These are phyloP conservation scores for Malurus elegans DNA, from an alignment of 2,113 vertebrate species.

Conservation along the genomic window DNA sequence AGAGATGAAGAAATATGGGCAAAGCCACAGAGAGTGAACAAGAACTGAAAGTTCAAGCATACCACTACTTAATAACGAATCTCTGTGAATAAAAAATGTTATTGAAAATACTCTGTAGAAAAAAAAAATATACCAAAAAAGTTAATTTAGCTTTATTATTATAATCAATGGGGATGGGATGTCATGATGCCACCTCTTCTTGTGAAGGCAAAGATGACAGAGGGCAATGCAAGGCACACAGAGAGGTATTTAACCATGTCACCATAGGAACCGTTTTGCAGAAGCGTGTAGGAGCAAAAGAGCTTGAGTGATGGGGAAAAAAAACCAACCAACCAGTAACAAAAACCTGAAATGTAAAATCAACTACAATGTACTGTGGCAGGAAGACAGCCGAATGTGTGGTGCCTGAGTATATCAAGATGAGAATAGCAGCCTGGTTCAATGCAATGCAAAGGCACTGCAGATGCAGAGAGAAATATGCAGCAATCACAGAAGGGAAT, in stretches of 20 bases:
- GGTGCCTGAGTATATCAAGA: not conserved
- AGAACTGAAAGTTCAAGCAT: not conserved
- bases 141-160: not conserved
- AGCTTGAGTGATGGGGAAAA: not conserved
- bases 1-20: not conserved
- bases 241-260: not conserved
- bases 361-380: not conserved
- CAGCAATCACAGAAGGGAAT: not conserved
- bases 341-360: not conserved
- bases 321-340: not conserved
- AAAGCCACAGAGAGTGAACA: not conserved
- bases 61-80: not conserved
- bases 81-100: not conserved
- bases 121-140: not conserved
- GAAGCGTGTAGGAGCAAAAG: not conserved
- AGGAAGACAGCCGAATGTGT: not conserved
- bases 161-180: not conserved
- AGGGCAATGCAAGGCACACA: not conserved
- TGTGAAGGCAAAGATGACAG: not conserved
- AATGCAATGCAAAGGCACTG: not conserved
- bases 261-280: slow-evolving; percentile 47
- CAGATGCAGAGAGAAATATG: slow-evolving; percentile 18
- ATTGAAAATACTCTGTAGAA: not conserved
- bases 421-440: not conserved
- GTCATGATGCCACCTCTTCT: not conserved